These are phyloP conservation scores for Varanus salvator DNA, from an alignment of 2,113 vertebrate species.

Conservation along the genomic window DNA sequence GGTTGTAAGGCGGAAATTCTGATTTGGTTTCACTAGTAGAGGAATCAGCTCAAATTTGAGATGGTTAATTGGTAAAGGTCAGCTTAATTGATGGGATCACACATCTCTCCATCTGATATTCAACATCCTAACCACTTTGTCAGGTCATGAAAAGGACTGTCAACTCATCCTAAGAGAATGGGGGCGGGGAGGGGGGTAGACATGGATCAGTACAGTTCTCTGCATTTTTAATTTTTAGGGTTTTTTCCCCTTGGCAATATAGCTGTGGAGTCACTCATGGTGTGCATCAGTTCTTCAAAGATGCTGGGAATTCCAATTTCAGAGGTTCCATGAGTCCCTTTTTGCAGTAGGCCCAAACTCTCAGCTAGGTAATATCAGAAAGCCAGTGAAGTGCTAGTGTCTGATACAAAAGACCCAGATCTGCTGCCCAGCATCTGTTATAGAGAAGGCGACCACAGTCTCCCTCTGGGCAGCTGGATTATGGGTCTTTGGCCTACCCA, in stretches of 20 bases:
- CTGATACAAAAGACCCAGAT: neutral
- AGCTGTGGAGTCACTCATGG: too few species aligned
- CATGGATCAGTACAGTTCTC: too few species aligned
- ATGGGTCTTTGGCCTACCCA: too few species aligned
- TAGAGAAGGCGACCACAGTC: neutral
- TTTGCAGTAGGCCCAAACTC: neutral
- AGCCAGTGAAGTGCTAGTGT: neutral
- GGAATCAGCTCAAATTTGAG: neutral
- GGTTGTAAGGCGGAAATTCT: neutral
- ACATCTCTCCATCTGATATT: too few species aligned
- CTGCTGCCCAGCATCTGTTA: neutral
- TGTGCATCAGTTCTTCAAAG: too few species aligned
- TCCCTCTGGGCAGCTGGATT: neutral
- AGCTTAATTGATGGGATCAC: neutral
- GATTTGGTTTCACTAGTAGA: neutral
- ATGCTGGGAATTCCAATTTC: neutral
- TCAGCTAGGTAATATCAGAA: neutral
- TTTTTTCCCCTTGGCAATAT: too few species aligned
- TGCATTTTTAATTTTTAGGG: too few species aligned
- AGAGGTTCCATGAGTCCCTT: neutral
- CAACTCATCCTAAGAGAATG: too few species aligned
- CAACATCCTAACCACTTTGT: too few species aligned
- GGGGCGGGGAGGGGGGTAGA: too few species aligned
- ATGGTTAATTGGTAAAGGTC: neutral
- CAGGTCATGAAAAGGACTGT: too few species aligned